Percentiles rank a stretch among this genome's conserved stretches.
These are phyloP conservation scores for Bufotes viridis DNA, from an alignment of 2,797 vertebrate genomes.

Conservation along the genomic window DNA sequence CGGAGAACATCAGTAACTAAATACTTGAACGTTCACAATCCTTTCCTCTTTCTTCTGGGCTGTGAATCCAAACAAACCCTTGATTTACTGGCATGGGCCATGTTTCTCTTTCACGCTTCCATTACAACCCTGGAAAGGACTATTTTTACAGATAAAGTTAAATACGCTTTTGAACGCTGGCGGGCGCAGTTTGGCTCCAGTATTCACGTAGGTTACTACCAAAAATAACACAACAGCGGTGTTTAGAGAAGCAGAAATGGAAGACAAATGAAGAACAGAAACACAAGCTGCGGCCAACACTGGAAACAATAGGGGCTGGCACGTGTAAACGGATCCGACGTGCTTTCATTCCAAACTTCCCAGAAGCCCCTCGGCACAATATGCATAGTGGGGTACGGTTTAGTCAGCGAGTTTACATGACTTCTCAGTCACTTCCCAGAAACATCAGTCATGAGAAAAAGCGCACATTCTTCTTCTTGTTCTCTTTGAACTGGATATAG, in stretches of 20 bases:
- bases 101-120: conserved; percentile 29
- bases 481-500: background rate
- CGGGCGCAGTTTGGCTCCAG: conserved; percentile 30
- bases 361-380: background rate
- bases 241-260: conserved; percentile 12
- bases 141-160: conserved; percentile 32
- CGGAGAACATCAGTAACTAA: background rate
- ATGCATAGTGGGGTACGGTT: too few species aligned
- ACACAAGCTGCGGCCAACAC: background rate
- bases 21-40: conserved; percentile 6
- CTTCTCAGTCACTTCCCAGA: background rate
- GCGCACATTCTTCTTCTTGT: background rate
- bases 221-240: conserved; percentile 32
- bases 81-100: conserved; percentile 12
- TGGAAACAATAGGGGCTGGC: background rate
- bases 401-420: background rate
- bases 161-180: conserved; percentile 11
- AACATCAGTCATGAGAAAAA: background rate
- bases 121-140: conserved; percentile 37
- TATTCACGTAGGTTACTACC: conserved; percentile 1
- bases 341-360: background rate
- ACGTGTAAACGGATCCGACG: background rate
- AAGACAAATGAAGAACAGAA: background rate
- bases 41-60: conserved; percentile 13
- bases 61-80: conserved; percentile 39